phyloP scores from a whole-genome alignment of 1,140 invertebrate genomes.

The Rhynchophorus ferrugineus region DNA sequence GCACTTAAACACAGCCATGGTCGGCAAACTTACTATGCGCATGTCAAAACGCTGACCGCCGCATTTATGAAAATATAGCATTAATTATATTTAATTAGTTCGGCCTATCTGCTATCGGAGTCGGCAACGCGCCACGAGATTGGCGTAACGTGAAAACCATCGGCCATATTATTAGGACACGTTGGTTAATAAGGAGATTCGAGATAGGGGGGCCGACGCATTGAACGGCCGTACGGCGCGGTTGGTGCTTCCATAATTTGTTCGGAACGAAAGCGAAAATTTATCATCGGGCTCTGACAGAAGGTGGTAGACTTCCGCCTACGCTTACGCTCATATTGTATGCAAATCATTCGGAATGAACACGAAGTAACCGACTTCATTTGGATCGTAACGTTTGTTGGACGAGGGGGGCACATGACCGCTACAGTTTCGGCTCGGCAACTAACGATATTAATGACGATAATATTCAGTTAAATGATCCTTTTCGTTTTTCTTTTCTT shows the following conservation, averaged over 20 bases:
- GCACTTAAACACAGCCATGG: too few relatives aligned
- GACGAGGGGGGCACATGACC: too few relatives aligned
- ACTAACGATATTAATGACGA: too few relatives aligned
- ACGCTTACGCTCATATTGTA: slow-evolving; percentile 19
- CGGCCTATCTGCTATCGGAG: too few relatives aligned
- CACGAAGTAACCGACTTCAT: slow-evolving; percentile 8
- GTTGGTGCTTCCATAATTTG: slow-evolving; percentile 19
- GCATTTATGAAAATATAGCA: too few relatives aligned
- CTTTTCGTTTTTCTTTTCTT: too few relatives aligned
- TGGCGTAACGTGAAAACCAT: slow-evolving; percentile 16
- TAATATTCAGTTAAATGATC: too few relatives aligned
- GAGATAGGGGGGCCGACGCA: slow-evolving; percentile 11
- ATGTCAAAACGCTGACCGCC: too few relatives aligned
- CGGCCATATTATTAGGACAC: slow-evolving; percentile 13
- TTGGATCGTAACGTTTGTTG: slow-evolving; percentile 3
- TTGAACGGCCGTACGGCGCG: slow-evolving; percentile 16
- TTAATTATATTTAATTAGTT: too few relatives aligned
- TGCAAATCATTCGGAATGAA: slow-evolving; percentile 19
- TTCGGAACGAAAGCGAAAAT: slow-evolving; percentile 17
- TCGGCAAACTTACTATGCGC: too few relatives aligned
- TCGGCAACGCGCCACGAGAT: slow-evolving; percentile 9
- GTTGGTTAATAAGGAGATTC: slow-evolving; percentile 3
- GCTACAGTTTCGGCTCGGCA: too few relatives aligned
- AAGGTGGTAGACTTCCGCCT: slow-evolving; percentile 17
- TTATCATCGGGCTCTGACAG: slow-evolving; percentile 19